Conservation (phyloP, 1,140 invertebrate genomes). For the Fopius arisanus region DNA sequence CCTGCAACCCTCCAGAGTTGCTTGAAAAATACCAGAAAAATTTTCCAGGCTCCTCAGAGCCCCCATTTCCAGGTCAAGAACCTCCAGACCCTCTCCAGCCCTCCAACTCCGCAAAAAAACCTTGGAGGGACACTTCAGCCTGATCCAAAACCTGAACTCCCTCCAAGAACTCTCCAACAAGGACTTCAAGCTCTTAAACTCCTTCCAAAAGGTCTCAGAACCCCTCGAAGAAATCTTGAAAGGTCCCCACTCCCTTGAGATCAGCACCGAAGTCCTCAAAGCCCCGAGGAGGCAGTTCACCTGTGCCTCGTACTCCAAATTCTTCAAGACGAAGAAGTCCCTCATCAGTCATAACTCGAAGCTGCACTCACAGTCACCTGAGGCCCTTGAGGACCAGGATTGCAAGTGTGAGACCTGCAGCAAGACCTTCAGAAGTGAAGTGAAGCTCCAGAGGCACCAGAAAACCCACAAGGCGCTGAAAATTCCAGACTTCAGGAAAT, state of each 20-base stretch:
- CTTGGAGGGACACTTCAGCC: not conserved
- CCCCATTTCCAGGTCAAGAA: too few species aligned
- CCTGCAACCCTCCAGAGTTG: too few species aligned
- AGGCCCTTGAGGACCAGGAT: not conserved
- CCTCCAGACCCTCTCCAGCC: too few species aligned
- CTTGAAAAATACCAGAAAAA: too few species aligned
- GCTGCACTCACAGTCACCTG: not conserved
- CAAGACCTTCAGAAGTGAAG: not conserved
- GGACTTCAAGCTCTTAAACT: too few species aligned
- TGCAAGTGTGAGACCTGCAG: not conserved
- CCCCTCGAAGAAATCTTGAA: not conserved
- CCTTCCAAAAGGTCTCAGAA: not conserved
- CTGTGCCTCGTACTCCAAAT: not conserved
- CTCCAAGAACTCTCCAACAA: not conserved
- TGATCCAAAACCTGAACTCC: not conserved
- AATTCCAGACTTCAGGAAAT: constrained; percentile 52
- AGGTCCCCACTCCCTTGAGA: too few species aligned
- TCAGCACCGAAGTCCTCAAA: too few species aligned
- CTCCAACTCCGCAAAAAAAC: not conserved
- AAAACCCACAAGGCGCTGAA: constrained; percentile 28
- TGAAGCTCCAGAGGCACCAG: not conserved
- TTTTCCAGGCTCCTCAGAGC: too few species aligned
- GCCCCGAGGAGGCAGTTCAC: not conserved
- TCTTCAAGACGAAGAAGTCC: not conserved
- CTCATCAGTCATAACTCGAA: not conserved